Evolutionary conservation across 1,140 invertebrate species (phyloP).

Genomic region (Cotesia typhae): DNA sequence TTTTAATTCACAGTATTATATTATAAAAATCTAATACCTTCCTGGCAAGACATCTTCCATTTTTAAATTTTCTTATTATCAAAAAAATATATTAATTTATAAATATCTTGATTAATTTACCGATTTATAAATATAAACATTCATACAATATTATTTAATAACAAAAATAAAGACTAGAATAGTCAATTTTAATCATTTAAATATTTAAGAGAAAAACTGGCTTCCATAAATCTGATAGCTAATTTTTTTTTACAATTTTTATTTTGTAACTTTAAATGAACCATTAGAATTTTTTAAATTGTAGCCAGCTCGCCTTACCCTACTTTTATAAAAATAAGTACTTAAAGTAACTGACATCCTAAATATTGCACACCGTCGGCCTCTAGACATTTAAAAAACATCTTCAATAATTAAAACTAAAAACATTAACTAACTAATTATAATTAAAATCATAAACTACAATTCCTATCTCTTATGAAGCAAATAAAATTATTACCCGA

Average conservation of each 20-base stretch:
- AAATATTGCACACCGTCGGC: conserved; percentile 57
- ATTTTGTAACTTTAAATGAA: too few species aligned
- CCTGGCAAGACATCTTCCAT: conserved; percentile 50
- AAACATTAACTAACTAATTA: neutral
- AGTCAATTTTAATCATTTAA: neutral
- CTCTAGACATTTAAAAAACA: conserved; percentile 22
- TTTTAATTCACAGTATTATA: conserved; percentile 32
- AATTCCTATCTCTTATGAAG: conserved; percentile 23
- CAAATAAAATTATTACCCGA: conserved; percentile 48
- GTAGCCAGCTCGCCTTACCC: too few species aligned
- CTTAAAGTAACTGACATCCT: conserved; percentile 17
- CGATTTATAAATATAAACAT: too few species aligned
- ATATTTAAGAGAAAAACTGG: neutral
- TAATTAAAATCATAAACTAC: neutral
- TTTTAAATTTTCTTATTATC: conserved; percentile 8
- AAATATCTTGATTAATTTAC: too few species aligned
- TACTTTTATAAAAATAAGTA: neutral
- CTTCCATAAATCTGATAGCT: too few species aligned
- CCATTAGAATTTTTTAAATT: too few species aligned
- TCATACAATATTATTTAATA: too few species aligned
- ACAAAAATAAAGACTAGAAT: conserved; percentile 23
- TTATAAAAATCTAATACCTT: conserved; percentile 50
- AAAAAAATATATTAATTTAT: conserved; percentile 5
- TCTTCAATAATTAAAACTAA: conserved; percentile 15
- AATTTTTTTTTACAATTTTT: too few species aligned